A percentile compares a stretch with the other conserved stretches of the same genome.
phyloP scores from a whole-genome alignment of 2,797 vertebrate genomes.

The Hephaestus fuliginosus region DNA sequence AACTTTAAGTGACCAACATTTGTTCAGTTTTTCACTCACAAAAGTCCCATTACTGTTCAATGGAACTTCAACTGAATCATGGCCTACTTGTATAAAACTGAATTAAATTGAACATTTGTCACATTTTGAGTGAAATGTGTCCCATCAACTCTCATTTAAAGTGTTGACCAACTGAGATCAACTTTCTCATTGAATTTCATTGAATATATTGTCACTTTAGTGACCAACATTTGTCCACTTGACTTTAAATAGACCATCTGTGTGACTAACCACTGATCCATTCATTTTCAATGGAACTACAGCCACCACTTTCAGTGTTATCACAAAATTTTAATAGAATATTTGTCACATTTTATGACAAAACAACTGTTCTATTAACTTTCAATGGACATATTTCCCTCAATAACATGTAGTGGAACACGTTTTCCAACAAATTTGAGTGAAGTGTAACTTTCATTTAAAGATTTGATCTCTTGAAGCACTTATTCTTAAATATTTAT shows the following conservation, averaged over 20 bases:
- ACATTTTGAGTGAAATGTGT: conserved; percentile 20
- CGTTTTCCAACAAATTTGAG: background rate
- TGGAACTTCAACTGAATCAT: background rate
- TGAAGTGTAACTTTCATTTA: background rate
- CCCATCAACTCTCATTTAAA: conserved; percentile 13
- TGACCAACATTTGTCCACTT: background rate
- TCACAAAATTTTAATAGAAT: background rate
- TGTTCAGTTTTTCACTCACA: background rate
- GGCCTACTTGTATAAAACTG: background rate
- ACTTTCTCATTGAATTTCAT: background rate
- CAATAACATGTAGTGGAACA: background rate
- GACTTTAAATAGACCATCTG: conserved; percentile 5
- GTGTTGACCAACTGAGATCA: background rate
- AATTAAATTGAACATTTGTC: conserved; percentile 7
- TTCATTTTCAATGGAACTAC: background rate
- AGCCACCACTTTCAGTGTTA: background rate
- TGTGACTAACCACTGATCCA: conserved; percentile 9
- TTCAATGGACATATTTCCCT: background rate
- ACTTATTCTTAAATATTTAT: background rate
- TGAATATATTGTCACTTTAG: background rate
- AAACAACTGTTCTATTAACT: background rate
- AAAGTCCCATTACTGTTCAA: conserved; percentile 15
- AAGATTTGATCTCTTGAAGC: conserved; percentile 3
- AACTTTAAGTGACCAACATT: background rate
- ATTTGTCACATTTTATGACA: background rate